Conservation (phyloP, 2,888 invertebrate genomes). For the Embidobia sp. region DNA sequence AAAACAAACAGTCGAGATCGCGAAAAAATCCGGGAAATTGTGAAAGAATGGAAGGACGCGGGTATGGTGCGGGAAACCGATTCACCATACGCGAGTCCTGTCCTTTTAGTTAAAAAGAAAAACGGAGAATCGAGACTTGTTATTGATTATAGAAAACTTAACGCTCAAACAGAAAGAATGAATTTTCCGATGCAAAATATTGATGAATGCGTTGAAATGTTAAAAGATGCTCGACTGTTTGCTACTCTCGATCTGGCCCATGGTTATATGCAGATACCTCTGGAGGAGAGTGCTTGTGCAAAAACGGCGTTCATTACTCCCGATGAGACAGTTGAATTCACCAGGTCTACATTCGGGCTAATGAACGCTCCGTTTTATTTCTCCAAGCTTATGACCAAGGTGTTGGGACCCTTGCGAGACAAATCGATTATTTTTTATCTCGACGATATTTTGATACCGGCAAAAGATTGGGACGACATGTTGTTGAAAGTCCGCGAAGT, state of each 20-base stretch:
- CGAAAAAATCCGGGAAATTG: background rate
- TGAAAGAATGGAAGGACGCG: background rate
- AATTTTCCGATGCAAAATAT: constrained; percentile 56
- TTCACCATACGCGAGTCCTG: constrained; percentile 64
- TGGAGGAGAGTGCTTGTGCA: constrained; percentile 42
- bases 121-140: constrained; percentile 54
- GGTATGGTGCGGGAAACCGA: constrained; percentile 65
- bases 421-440: constrained; percentile 65
- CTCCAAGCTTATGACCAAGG: constrained; percentile 65
- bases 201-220: constrained; percentile 58
- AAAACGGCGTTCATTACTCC: constrained; percentile 67
- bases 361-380: constrained; percentile 71
- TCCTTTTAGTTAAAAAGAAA: constrained; percentile 37
- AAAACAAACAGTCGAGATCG: no score
- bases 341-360: constrained; percentile 70
- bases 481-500: constrained; percentile 61
- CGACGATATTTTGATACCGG: constrained; percentile 52
- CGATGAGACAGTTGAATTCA: constrained; percentile 68
- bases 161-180: constrained; percentile 49
- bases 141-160: constrained; percentile 59
- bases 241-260: constrained; percentile 35
- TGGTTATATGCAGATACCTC: constrained; percentile 58
- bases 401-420: constrained; percentile 60
- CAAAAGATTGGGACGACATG: constrained; percentile 65
- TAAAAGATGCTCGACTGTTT: constrained; percentile 39